phyloP scores from a whole-genome alignment of 2,797 vertebrate genomes.

The Melopsittacus undulatus region DNA sequence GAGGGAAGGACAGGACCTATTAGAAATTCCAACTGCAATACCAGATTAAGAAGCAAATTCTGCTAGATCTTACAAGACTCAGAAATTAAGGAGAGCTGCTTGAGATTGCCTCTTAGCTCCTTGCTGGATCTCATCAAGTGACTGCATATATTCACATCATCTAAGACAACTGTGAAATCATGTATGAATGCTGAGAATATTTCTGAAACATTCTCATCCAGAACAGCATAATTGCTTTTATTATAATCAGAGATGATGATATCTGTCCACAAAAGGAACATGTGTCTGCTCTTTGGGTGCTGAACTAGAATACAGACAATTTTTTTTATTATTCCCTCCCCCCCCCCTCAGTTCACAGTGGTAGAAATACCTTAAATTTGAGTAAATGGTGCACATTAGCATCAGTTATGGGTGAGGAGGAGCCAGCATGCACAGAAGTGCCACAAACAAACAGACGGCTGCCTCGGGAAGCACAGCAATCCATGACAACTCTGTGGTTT shows the following conservation, averaged over 20 bases:
- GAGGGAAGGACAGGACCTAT: neutral
- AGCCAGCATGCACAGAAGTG: neutral
- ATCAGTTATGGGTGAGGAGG: neutral
- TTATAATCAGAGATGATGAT: neutral
- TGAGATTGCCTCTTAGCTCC: neutral
- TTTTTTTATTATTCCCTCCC: neutral
- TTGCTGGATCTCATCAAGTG: neutral
- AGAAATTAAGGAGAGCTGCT: neutral
- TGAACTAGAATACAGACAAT: neutral
- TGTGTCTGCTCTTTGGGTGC: neutral
- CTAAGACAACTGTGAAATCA: neutral
- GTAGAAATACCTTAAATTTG: neutral
- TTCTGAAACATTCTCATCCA: neutral
- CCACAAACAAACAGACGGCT: too few relatives aligned
- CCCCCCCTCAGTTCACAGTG: neutral
- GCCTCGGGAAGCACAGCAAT: neutral
- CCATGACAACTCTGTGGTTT: accelerated
- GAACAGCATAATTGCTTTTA: neutral
- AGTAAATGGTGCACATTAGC: neutral
- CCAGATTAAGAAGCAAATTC: neutral
- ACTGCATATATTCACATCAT: accelerated
- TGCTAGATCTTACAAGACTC: neutral
- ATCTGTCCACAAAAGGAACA: neutral
- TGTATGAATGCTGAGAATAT: neutral
- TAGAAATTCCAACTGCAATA: neutral